phyloP scores from a whole-genome alignment of 2,797 vertebrate genomes.

The Oreortyx pictus region DNA sequence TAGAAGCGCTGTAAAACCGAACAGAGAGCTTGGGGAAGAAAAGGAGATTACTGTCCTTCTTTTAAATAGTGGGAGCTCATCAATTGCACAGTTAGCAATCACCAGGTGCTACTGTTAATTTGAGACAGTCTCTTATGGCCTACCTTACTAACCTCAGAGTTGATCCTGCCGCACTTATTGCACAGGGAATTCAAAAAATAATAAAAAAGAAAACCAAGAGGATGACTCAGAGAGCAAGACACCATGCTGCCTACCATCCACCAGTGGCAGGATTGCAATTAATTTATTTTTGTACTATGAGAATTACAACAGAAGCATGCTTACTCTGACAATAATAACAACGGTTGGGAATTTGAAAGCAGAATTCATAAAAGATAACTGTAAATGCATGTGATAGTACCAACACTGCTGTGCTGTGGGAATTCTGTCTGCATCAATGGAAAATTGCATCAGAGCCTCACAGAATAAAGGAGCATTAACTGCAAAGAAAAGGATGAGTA shows the following conservation, averaged over 20 bases:
- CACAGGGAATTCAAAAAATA: neutral
- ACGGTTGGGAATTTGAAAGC: neutral
- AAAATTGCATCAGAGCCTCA: neutral
- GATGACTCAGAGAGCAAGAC: neutral
- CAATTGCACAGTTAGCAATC: neutral
- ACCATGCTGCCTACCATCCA: neutral
- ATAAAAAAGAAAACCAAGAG: neutral
- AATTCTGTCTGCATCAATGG: neutral
- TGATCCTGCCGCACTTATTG: neutral
- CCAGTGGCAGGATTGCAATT: neutral
- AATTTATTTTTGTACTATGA: neutral
- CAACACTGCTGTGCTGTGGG: neutral
- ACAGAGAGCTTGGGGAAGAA: neutral
- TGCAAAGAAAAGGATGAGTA: neutral
- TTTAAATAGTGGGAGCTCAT: neutral
- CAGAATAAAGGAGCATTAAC: neutral
- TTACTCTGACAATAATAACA: neutral
- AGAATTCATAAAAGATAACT: slow-evolving; percentile 1
- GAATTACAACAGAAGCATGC: slow-evolving; percentile 4
- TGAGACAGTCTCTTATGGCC: neutral
- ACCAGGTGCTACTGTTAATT: neutral
- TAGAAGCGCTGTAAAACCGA: neutral
- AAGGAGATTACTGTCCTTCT: neutral
- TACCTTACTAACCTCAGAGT: neutral
- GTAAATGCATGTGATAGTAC: neutral